A percentile compares a stretch with the other conserved stretches of the same genome.
These are phyloP conservation scores for Notamacropus eugenii DNA, from an alignment of 2,797 vertebrate genomes.

Conservation along the genomic window DNA sequence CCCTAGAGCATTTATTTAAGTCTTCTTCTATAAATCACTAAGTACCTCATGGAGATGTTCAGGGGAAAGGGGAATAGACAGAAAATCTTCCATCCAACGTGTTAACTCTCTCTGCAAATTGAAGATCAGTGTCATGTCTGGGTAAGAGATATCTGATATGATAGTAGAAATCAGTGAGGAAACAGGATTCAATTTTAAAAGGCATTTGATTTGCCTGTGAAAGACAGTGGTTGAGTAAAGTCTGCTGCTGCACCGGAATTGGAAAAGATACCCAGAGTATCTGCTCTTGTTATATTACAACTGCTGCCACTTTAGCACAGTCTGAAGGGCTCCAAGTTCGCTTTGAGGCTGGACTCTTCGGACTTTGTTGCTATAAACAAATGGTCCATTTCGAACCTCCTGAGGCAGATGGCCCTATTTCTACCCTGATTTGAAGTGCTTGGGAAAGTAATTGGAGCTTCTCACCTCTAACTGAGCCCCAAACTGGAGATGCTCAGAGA, in stretches of 20 bases:
- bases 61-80: background rate
- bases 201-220: background rate
- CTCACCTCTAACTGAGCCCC: background rate
- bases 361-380: no score
- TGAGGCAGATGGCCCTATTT: background rate
- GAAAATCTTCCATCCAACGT: background rate
- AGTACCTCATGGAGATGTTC: constrained; percentile 18
- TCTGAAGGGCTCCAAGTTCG: background rate
- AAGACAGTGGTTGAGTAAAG: no score
- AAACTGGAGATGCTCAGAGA: constrained; percentile 37
- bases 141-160: background rate
- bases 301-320: background rate
- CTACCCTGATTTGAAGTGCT: background rate
- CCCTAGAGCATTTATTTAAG: background rate
- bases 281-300: fast-evolving
- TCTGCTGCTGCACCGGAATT: background rate
- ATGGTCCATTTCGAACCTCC: background rate
- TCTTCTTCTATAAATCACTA: background rate
- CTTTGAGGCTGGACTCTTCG: background rate
- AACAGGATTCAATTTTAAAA: background rate
- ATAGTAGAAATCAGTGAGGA: background rate
- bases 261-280: background rate
- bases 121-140: background rate
- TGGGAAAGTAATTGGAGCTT: constrained; percentile 19
- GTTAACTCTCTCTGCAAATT: background rate